Conservation (phyloP, 2,797 vertebrate species). For the Micropoecilia bifurca region DNA sequence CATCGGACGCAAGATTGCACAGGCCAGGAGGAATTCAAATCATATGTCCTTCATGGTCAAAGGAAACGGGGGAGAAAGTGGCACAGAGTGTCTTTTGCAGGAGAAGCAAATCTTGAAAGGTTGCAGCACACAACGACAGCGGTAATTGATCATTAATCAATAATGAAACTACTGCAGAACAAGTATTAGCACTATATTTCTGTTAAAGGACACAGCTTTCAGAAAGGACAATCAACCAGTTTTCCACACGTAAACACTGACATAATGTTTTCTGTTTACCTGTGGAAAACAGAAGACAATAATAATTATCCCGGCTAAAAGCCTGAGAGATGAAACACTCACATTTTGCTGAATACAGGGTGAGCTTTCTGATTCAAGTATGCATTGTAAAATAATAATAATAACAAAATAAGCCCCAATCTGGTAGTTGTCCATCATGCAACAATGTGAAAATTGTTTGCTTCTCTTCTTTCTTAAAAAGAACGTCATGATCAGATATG, state of each 20-base stretch:
- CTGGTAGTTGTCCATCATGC: not conserved
- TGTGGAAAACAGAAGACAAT: no score
- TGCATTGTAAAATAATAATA: not conserved
- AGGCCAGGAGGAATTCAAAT: conserved; percentile 71
- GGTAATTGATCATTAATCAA: not conserved
- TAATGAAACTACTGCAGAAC: not conserved
- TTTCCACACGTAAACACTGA: conserved; percentile 40
- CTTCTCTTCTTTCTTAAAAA: not conserved
- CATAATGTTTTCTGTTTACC: conserved; percentile 15
- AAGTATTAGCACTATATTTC: not conserved
- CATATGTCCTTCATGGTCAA: conserved; percentile 27
- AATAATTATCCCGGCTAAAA: conserved; percentile 29
- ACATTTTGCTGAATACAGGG: conserved; percentile 39
- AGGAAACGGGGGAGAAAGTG: conserved; percentile 20
- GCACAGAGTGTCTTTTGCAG: conserved; percentile 11
- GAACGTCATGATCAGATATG: not conserved
- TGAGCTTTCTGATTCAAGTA: conserved; percentile 9
- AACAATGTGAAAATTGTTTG: not conserved
- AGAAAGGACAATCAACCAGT: conserved; percentile 38
- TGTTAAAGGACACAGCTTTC: conserved; percentile 10
- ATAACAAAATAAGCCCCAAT: not conserved
- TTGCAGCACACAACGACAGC: not conserved
- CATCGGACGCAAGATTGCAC: conserved; percentile 53
- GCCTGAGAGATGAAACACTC: not conserved
- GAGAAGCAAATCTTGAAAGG: not conserved